Evolutionary conservation across 2,888 invertebrate genomes (phyloP), one percentile per base, ranked within the genome.

Genomic region (Crepidodera aurea): DNA sequence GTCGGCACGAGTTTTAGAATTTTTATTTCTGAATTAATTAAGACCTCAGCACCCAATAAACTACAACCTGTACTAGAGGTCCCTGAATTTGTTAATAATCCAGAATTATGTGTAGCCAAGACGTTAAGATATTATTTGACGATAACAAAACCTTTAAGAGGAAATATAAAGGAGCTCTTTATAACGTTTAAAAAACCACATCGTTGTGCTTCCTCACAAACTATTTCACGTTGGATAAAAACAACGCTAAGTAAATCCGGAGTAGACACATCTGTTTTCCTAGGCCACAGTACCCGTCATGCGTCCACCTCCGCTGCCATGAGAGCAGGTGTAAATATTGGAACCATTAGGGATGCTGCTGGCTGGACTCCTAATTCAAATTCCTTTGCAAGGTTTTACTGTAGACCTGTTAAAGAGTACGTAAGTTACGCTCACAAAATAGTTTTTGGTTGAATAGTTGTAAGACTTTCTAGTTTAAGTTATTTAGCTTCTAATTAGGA

Each of bases 301-400:
- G 54, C 54, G 10, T 32, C 42, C 15, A 54, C 54, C 12, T 54
- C 40, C 2, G 29, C 54, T 10, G 29, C 54, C 3, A 15, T 25
- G 10, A 40, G 39, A 16, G 16, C 22, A 27, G 40, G 29, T 8
- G 40, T 39, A 5, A 54, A 40, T 10, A 2, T 54, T 7, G 27
- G 40, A 12, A 40, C 32, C 8, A 51, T 34, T 10, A 32, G 51
- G 16, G 4, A 6, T 10, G 37, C 3, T 5, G 13, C 12, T 5
- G n/a, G 12, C 4, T 12, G 13, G 37, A 34, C 13, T 13, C 5
- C 2, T 4, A 13, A 16, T 16, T 39, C 8, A 2, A 13, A 39
- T 4, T 7, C 4, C 1, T 13, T 39, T 16, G 12, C 13, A 39
- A 39, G n/a, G n/a, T 39, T 39, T 39, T 39, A 39, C 13, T 8